Percentiles rank a stretch among this genome's conserved stretches.
Conservation (phyloP, 2,113 vertebrate genomes). For the Rhinolophus ferrumequinum region DNA sequence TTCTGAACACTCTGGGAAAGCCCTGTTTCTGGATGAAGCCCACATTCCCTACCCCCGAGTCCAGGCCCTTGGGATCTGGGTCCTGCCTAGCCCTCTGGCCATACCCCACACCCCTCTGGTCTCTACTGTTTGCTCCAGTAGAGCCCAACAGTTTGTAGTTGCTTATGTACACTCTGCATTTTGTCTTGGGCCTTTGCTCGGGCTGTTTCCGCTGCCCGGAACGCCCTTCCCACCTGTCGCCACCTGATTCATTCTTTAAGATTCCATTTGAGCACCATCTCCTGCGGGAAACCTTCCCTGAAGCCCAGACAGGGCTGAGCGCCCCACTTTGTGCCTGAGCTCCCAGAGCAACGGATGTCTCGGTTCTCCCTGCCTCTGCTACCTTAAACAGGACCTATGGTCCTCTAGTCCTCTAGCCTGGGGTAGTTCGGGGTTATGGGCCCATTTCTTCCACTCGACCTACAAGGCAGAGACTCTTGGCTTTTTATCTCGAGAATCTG, state of each 20-base stretch:
- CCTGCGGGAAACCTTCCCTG: neutral
- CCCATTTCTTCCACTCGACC: neutral
- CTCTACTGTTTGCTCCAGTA: neutral
- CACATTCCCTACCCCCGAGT: neutral
- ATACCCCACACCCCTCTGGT: accelerated
- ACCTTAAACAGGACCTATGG: accelerated
- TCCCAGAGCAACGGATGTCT: neutral
- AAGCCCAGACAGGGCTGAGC: neutral
- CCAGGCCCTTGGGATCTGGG: neutral
- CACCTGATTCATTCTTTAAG: neutral
- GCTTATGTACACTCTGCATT: neutral
- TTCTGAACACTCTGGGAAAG: neutral
- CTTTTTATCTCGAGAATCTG: neutral
- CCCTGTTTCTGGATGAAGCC: neutral
- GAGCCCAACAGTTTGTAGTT: neutral
- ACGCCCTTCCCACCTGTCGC: neutral
- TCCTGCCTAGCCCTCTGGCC: neutral
- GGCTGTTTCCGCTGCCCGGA: neutral
- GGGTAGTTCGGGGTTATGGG: neutral
- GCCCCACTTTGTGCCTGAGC: neutral
- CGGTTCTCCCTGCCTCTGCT: neutral
- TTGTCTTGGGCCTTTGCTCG: neutral
- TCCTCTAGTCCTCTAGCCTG: neutral
- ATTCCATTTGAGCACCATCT: neutral
- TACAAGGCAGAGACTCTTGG: neutral